Conservation (phyloP, 2,888 invertebrate genomes). For the Stomorhina lunata region DNA sequence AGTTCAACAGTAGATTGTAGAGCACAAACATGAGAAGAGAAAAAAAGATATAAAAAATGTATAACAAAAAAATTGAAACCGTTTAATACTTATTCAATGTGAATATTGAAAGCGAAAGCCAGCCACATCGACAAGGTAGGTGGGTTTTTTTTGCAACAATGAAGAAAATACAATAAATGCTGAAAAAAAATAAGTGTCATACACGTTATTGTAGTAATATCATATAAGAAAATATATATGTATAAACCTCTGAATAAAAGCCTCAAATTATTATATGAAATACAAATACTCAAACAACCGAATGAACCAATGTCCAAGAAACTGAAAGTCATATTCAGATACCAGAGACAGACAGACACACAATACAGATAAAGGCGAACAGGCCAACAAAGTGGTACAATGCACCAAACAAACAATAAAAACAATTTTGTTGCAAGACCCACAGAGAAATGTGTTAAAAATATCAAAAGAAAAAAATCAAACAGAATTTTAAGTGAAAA, state of each 20-base stretch:
- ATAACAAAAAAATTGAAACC: slow-evolving; percentile 29
- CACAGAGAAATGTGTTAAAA: slow-evolving; percentile 20
- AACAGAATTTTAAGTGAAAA: slow-evolving; percentile 17
- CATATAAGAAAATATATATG: slow-evolving; percentile 16
- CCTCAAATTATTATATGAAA: slow-evolving; percentile 13
- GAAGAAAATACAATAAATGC: slow-evolving; percentile 25
- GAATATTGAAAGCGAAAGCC: slow-evolving; percentile 77
- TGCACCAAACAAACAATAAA: slow-evolving; percentile 52
- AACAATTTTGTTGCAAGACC: slow-evolving; percentile 54
- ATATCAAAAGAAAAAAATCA: background rate
- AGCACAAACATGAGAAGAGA: background rate
- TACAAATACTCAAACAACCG: background rate
- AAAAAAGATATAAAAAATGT: slow-evolving; percentile 18
- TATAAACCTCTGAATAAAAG: slow-evolving; percentile 13
- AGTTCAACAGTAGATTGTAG: background rate
- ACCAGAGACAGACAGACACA: slow-evolving; percentile 33
- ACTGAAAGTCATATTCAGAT: slow-evolving; percentile 57
- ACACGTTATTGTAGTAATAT: slow-evolving; percentile 58
- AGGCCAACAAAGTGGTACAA: slow-evolving; percentile 33
- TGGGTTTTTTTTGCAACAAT: slow-evolving; percentile 71
- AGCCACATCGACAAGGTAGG: slow-evolving; percentile 78
- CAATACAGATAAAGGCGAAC: too few species aligned
- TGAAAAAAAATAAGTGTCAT: slow-evolving; percentile 57
- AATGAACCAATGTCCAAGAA: slow-evolving; percentile 49
- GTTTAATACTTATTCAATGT: slow-evolving; percentile 62